These are phyloP conservation scores for Chymomyza fuscimana DNA, from an alignment of 2,888 invertebrate species.

Conservation along the genomic window DNA sequence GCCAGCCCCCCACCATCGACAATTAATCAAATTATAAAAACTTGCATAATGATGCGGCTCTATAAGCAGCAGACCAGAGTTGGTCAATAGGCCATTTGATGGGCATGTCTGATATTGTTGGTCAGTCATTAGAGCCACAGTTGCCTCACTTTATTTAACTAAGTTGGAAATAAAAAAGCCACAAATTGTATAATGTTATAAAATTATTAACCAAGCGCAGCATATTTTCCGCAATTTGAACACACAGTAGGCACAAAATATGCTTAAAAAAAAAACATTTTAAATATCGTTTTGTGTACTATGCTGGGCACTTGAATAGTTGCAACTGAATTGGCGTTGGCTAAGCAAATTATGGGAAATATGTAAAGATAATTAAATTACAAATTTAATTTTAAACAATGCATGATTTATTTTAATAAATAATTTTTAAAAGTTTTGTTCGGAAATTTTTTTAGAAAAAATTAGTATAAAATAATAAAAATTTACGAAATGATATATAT, in stretches of 20 bases:
- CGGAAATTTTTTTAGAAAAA: no score
- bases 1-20: constrained; percentile 7
- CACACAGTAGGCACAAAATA: neutral
- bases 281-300: neutral
- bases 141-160: constrained; percentile 23
- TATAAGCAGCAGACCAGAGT: constrained; percentile 17
- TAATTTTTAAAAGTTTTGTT: no score
- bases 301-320: neutral
- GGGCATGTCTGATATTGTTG: constrained; percentile 25
- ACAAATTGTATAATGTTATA: constrained; percentile 22
- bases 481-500: no score
- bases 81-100: constrained; percentile 50
- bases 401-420: neutral
- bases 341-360: no score
- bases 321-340: neutral
- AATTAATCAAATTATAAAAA: neutral
- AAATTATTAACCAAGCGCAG: constrained; percentile 47
- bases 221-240: constrained; percentile 48
- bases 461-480: no score
- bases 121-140: constrained; percentile 48
- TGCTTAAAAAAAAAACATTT: neutral
- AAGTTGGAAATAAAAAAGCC: neutral
- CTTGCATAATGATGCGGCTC: neutral
- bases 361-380: neutral
- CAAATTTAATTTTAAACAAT: neutral